A percentile compares a stretch with the other conserved stretches of the same genome.
Conservation (phyloP, 2,888 invertebrate genomes). For the Malthinus flaveolus region DNA sequence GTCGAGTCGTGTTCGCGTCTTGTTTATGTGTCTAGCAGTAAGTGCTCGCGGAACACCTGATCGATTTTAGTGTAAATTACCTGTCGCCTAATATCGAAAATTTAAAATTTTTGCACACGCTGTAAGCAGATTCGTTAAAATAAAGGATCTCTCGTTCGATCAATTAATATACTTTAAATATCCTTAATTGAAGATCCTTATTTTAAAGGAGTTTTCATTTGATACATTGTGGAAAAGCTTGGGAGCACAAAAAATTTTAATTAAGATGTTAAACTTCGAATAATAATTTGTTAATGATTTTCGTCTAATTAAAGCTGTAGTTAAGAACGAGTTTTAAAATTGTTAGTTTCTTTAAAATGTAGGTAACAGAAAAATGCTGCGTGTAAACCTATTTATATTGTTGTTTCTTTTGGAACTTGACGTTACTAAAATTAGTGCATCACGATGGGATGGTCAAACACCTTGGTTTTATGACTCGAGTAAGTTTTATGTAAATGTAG, state of each 20-base stretch:
- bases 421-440: slow-evolving; percentile 4
- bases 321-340: too few relatives aligned
- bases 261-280: too few relatives aligned
- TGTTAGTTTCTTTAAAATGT: neutral
- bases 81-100: neutral
- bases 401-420: slow-evolving; percentile 8
- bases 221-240: too few relatives aligned
- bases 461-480: slow-evolving; percentile 61
- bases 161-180: too few relatives aligned
- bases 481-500: slow-evolving; percentile 49
- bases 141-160: too few relatives aligned
- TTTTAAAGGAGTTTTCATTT: too few relatives aligned
- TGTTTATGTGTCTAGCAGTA: slow-evolving; percentile 11
- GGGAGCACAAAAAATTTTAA: too few relatives aligned
- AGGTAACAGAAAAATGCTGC: slow-evolving; percentile 11
- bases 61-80: slow-evolving; percentile 5
- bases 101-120: too few relatives aligned
- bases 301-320: too few relatives aligned
- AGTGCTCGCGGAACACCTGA: slow-evolving; percentile 18
- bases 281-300: too few relatives aligned
- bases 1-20: slow-evolving; percentile 39
- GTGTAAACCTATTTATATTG: slow-evolving; percentile 1
- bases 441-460: slow-evolving; percentile 57
- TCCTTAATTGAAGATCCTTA: too few relatives aligned
- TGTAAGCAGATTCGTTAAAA: too few relatives aligned